Base-by-base conservation (phyloP, 2,113 vertebrate genomes). In the Takifugu bimaculatus region DNA sequence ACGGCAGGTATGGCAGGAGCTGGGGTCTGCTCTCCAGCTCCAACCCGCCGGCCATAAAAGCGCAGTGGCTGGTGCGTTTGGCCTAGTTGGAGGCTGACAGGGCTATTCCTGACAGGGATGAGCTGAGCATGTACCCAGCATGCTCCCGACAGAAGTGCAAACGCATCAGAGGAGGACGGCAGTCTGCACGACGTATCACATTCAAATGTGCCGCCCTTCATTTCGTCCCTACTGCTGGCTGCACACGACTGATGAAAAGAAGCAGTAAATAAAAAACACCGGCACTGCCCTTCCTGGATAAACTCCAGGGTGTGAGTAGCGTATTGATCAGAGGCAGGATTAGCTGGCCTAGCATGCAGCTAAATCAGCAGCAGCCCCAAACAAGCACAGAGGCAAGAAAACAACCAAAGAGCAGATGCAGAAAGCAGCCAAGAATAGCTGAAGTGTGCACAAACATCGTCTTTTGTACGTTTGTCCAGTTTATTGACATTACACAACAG, bases 311-410 rank as follows among this genome's bases (percentile, higher is more conserved):
- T 25, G 68, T 57, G 11, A 74, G 72, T 44, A 50, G 43, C 68
- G 57, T 76, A 86, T 88, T 74, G 77, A 88, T 86, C 71, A 71
- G 54, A 56, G 14, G 59, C 43, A 57, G 73, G 80, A 78, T 77
- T 77, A 79, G 70, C 65, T 57, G 65, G 72, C 61, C 65, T 62
- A 72, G 75, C 68, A 70, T 63, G 62, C 65, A 72, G 60, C 63
- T 78, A 61, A 78, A 75, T 72, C 72, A 76, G 72, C 45, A 78
- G 64, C 57, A 44, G 69, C 52, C 60, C 45, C 57, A 62, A 65
- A 75, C 66, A 69, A 54, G 55, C 43, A 45, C 50, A 57, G 53
- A 56, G 57, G 50, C 48, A 67, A 58, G 54, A 54, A 72, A 72
- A 72, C 54, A 78, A 25, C 48, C 35, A 70, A 55, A 32, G 13